phyloP scores from a whole-genome alignment of 2,797 vertebrate genomes.

The Parauchenoglanis ngamensis region DNA sequence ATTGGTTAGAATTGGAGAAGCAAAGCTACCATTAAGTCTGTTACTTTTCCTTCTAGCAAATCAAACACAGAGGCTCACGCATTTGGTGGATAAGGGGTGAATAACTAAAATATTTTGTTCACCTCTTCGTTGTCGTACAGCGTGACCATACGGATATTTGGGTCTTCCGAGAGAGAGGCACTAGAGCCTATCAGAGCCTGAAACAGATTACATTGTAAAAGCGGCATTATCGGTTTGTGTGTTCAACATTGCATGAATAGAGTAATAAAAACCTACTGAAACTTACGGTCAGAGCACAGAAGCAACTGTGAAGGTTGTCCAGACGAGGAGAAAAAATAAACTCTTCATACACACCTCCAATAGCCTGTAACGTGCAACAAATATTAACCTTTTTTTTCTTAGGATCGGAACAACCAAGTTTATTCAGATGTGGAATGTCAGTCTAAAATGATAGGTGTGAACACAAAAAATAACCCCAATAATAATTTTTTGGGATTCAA shows the following conservation, averaged over 20 bases:
- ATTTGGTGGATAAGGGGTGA: background rate
- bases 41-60: too few relatives aligned
- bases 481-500: background rate
- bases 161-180: conserved; percentile 79
- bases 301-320: conserved; percentile 98
- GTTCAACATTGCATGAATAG: background rate
- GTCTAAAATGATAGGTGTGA: background rate
- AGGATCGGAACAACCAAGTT: background rate
- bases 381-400: background rate
- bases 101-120: conserved; percentile 31
- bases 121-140: conserved; percentile 97
- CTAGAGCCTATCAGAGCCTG: conserved; percentile 82
- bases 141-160: conserved; percentile 87
- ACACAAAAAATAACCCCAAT: too few relatives aligned
- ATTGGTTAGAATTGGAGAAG: background rate
- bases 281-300: conserved; percentile 89
- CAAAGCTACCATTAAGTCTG: background rate
- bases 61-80: background rate
- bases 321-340: conserved; percentile 94
- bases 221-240: background rate
- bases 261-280: conserved; percentile 2
- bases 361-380: conserved; percentile 70
- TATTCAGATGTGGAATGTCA: background rate
- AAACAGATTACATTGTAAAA: background rate
- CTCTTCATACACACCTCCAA: conserved; percentile 90